Evolutionary conservation across 2,797 vertebrate species (phyloP).

Genomic region (Sebastes paucispinis): DNA sequence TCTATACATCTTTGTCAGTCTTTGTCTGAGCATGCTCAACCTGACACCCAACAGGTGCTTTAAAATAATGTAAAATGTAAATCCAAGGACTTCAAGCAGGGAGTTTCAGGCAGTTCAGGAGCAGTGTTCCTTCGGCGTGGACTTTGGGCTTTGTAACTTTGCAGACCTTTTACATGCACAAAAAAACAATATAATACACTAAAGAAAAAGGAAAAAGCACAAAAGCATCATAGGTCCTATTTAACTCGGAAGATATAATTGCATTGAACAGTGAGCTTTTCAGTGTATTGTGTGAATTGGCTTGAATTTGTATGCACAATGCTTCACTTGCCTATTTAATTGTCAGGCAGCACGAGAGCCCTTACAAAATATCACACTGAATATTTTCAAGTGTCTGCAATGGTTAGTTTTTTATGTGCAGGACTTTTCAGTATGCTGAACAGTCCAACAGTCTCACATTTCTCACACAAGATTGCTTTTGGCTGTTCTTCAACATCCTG

Average conservation of each 20-base stretch:
- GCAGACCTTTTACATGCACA: no score
- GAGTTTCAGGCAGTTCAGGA: no score
- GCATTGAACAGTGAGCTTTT: background rate
- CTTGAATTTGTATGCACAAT: background rate
- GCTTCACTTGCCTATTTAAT: constrained; percentile 1
- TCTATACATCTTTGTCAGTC: background rate
- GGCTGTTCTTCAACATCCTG: background rate
- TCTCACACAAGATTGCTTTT: background rate
- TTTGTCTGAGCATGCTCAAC: background rate
- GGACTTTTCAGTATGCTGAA: background rate
- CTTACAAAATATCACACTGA: constrained; percentile 17
- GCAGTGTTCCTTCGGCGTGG: no score
- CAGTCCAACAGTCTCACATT: background rate
- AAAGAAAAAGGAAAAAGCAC: no score
- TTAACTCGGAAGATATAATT: fast-evolving
- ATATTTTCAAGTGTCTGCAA: background rate
- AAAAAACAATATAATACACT: no score
- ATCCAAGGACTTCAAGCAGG: no score
- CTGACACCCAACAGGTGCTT: constrained; percentile 2
- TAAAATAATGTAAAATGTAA: background rate
- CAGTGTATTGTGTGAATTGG: background rate
- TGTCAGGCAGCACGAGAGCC: constrained; percentile 12
- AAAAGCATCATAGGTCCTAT: no score
- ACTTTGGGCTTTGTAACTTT: no score
- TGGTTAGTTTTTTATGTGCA: background rate